Conservation (phyloP, 2,113 vertebrate species). For the Pelusios castaneus region DNA sequence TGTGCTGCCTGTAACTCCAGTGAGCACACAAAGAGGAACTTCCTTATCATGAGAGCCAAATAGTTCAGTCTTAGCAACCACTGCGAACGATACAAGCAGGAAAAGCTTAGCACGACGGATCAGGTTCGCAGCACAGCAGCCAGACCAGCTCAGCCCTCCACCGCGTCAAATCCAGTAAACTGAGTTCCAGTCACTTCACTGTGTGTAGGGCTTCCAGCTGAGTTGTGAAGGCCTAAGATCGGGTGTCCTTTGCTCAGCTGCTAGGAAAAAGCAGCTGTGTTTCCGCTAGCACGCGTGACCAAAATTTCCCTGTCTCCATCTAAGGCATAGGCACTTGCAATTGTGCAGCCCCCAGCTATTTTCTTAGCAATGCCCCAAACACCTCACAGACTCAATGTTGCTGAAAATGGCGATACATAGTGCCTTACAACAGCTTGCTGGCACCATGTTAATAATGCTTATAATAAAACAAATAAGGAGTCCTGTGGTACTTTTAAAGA, state of each 20-base stretch:
- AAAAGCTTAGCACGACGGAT: background rate
- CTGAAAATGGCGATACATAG: no score
- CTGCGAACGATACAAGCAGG: background rate
- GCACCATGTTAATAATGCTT: no score
- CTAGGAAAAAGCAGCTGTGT: background rate
- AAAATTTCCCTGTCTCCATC: background rate
- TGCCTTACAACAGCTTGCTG: no score
- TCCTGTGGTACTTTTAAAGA: no score
- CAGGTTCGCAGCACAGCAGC: background rate
- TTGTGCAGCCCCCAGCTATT: no score
- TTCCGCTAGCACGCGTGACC: background rate
- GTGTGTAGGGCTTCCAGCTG: background rate
- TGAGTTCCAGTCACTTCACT: background rate
- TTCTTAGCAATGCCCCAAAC: no score
- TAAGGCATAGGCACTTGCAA: background rate
- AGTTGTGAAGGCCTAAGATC: background rate
- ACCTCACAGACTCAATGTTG: no score
- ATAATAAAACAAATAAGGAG: no score
- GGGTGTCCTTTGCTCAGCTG: background rate
- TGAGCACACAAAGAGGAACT: slow-evolving; percentile 4
- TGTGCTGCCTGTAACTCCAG: background rate
- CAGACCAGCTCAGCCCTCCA: background rate
- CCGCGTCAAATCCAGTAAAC: background rate
- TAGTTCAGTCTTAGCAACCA: background rate
- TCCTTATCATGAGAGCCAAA: background rate